These are phyloP conservation scores for Mormyrus lacerda DNA, from an alignment of 2,113 vertebrate species.

Conservation along the genomic window DNA sequence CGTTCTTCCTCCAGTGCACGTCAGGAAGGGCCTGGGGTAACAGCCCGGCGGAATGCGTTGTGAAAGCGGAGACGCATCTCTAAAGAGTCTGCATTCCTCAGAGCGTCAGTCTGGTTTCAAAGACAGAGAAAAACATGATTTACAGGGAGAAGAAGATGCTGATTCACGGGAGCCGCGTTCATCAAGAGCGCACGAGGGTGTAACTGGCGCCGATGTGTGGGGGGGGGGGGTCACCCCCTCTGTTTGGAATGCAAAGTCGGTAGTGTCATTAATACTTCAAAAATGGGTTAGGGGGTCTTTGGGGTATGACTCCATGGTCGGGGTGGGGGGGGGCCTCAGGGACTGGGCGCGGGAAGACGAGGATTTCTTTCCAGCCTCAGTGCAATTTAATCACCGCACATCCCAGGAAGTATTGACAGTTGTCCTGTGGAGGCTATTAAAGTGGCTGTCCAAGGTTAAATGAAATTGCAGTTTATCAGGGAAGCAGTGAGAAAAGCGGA, in stretches of 20 bases:
- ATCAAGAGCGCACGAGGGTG: background rate
- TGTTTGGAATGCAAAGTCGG: background rate
- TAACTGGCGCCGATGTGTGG: background rate
- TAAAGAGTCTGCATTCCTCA: background rate
- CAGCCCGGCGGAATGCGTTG: background rate
- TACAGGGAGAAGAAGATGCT: background rate
- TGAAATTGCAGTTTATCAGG: conserved; percentile 99
- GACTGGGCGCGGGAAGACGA: conserved; percentile 20
- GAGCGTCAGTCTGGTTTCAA: background rate
- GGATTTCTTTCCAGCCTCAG: conserved; percentile 75
- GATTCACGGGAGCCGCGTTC: background rate
- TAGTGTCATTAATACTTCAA: background rate
- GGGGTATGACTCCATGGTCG: background rate
- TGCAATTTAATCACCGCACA: conserved; percentile 98
- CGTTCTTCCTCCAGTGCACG: background rate
- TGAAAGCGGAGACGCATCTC: background rate
- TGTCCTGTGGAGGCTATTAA: conserved; percentile 99
- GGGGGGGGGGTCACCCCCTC: background rate
- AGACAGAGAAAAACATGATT: background rate
- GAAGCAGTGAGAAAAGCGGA: conserved; percentile 98
- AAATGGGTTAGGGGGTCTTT: background rate
- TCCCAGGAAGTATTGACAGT: conserved; percentile 95
- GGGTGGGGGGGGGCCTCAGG: background rate
- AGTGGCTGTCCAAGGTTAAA: conserved; percentile 99
- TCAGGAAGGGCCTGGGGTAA: background rate